These are phyloP conservation scores for Caloenas nicobarica DNA, from an alignment of 2,113 vertebrate genomes.

Conservation along the genomic window DNA sequence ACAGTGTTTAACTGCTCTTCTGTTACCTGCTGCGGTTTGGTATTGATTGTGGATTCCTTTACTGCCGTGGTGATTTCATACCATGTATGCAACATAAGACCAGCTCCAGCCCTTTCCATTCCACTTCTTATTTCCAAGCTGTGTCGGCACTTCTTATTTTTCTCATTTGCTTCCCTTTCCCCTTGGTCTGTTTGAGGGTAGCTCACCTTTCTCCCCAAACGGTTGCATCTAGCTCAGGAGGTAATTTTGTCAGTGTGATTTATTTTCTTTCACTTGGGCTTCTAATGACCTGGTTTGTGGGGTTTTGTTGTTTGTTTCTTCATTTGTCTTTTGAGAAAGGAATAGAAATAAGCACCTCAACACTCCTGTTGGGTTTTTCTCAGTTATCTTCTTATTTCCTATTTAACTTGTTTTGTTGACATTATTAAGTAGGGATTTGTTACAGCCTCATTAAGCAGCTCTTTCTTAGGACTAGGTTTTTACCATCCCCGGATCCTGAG, in stretches of 20 bases:
- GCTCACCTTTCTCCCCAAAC: neutral
- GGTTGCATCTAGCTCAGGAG: neutral
- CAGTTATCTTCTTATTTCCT: neutral
- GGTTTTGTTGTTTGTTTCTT: neutral
- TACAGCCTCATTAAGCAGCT: neutral
- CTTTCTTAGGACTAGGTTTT: neutral
- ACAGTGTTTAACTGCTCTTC: neutral
- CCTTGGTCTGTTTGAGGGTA: neutral
- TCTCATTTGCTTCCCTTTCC: neutral
- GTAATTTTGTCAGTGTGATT: neutral
- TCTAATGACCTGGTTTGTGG: neutral
- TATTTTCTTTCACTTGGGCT: neutral
- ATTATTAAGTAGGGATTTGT: neutral
- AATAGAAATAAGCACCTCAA: neutral
- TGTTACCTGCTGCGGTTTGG: neutral
- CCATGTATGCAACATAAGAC: neutral
- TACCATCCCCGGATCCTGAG: neutral
- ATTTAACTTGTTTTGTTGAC: neutral
- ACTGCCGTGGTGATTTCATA: neutral
- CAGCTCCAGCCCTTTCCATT: neutral
- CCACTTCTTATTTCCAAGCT: neutral
- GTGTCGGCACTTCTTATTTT: neutral
- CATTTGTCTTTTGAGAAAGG: neutral
- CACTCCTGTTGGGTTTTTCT: neutral
- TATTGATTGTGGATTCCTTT: neutral